These are phyloP conservation scores for Actinernus sp. DNA, from an alignment of 92 coral and sea anemone genomes.

Conservation along the genomic window DNA sequence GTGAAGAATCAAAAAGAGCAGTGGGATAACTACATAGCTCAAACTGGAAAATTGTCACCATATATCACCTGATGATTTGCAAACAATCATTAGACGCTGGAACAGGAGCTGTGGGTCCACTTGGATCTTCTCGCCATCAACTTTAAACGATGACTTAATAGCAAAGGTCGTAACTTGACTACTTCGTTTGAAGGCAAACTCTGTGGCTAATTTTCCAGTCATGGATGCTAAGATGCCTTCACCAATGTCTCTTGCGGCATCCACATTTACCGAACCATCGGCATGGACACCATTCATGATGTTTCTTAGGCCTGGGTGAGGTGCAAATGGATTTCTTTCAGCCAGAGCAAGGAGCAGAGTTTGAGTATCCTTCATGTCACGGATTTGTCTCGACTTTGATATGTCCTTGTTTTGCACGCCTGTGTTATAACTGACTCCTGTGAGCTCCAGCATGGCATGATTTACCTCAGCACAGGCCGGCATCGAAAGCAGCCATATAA, in stretches of 20 bases:
- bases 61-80: conserved; percentile 1
- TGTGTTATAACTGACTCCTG: conserved; percentile 20
- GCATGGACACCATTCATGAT: conserved; percentile 17
- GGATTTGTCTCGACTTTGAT: conserved; percentile 4
- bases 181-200: conserved; percentile 6
- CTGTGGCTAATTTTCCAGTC: conserved; percentile 24
- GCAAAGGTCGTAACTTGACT: conserved; percentile 44
- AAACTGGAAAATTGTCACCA: conserved; percentile 1
- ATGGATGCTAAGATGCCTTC: conserved; percentile 10
- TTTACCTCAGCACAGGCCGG: too few species aligned
- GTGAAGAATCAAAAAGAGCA: conserved; percentile 27
- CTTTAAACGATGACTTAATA: conserved; percentile 19
- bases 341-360: conserved; percentile 6
- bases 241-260: conserved; percentile 10
- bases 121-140: conserved; percentile 23
- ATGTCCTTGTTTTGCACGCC: conserved; percentile 39
- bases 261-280: conserved; percentile 6
- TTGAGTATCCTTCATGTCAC: conserved; percentile 30
- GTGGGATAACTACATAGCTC: conserved; percentile 34
- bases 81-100: conserved; percentile 17
- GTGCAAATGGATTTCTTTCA: conserved; percentile 10
- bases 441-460: conserved; percentile 33
- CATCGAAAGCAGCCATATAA: too few species aligned
- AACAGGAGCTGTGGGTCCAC: conserved; percentile 35
- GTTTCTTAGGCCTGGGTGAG: conserved; percentile 3